Evolutionary conservation across 2,797 vertebrate species (phyloP).

Genomic region (Saxicola maurus): DNA sequence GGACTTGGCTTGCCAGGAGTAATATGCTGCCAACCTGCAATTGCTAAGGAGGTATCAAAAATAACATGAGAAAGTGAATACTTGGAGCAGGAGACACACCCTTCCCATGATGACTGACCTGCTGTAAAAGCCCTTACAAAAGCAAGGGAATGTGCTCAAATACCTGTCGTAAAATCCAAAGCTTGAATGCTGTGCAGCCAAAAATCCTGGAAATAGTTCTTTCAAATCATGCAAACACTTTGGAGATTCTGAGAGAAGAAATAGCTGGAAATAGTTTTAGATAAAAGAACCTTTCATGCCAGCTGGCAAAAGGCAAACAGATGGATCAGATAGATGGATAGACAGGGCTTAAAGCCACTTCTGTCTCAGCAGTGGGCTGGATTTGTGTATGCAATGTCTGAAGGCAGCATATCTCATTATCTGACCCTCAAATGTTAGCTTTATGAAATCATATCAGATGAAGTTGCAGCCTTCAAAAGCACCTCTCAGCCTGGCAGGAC

Average conservation of each 20-base stretch:
- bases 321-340: slow-evolving; percentile 27
- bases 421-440: slow-evolving; percentile 32
- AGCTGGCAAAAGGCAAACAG: slow-evolving; percentile 26
- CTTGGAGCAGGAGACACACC: background rate
- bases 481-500: background rate
- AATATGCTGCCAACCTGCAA: background rate
- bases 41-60: background rate
- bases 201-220: background rate
- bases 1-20: background rate
- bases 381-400: background rate
- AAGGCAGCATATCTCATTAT: background rate
- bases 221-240: background rate
- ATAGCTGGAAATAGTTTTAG: slow-evolving; percentile 38
- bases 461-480: background rate
- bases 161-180: background rate
- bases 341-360: slow-evolving; percentile 32
- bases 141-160: background rate
- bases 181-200: background rate
- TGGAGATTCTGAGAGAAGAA: background rate
- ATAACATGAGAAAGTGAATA: background rate
- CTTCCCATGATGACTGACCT: background rate
- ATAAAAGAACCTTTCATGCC: slow-evolving; percentile 9
- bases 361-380: slow-evolving; percentile 13
- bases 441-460: slow-evolving; percentile 33
- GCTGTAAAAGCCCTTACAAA: background rate